phyloP scores from a whole-genome alignment of 2,797 vertebrate species.

The Schizopygopsis pylzovi region DNA sequence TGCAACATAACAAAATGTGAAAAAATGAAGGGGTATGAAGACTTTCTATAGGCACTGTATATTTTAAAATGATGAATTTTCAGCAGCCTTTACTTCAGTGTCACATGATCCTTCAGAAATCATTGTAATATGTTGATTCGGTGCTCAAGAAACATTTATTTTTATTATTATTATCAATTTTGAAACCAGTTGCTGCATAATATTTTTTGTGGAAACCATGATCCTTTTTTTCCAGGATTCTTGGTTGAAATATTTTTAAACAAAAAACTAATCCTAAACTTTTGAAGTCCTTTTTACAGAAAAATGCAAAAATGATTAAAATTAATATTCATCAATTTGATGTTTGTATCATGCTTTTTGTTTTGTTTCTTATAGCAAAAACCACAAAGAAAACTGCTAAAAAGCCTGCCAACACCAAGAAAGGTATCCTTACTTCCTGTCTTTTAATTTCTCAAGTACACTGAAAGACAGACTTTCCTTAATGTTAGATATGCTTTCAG shows the following conservation, averaged over 20 bases:
- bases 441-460: neutral
- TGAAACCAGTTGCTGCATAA: neutral
- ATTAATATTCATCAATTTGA: neutral
- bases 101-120: neutral
- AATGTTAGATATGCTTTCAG: neutral
- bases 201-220: neutral
- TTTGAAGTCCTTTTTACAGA: neutral
- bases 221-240: neutral
- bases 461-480: neutral
- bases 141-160: neutral
- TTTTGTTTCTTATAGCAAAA: constrained; percentile 25
- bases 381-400: constrained; percentile 59
- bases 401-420: constrained; percentile 68
- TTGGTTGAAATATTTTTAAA: neutral
- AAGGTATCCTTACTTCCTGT: constrained; percentile 64
- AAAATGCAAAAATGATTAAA: neutral
- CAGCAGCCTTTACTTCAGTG: neutral
- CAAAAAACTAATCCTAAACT: neutral
- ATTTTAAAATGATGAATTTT: neutral
- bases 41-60: too few relatives aligned
- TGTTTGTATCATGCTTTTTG: neutral
- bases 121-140: neutral
- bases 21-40: too few relatives aligned
- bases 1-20: too few relatives aligned
- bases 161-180: too few relatives aligned